Percentiles rank a stretch among this genome's conserved stretches.
Conservation (phyloP, 2,797 vertebrate genomes). For the Philypnodon macrostomus region DNA sequence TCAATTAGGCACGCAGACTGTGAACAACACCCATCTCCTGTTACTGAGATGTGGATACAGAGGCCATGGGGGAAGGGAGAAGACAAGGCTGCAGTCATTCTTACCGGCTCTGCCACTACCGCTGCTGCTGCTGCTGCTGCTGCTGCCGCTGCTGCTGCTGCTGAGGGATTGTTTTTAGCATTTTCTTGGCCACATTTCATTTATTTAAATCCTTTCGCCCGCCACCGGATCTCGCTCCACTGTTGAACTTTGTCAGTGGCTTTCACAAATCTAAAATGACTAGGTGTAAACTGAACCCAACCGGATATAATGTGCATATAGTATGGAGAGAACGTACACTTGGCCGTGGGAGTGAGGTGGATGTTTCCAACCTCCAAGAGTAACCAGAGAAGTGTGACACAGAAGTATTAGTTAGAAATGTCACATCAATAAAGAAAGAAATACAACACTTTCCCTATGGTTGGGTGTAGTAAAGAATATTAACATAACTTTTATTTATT, state of each 20-base stretch:
- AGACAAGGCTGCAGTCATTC: slow-evolving; percentile 50
- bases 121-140: no score
- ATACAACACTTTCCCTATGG: no score
- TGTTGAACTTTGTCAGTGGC: slow-evolving; percentile 31
- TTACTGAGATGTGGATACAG: slow-evolving; percentile 40
- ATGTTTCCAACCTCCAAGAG: no score
- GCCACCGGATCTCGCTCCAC: slow-evolving; percentile 14
- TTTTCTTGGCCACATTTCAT: slow-evolving; percentile 49
- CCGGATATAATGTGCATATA: background rate
- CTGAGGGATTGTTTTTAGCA: slow-evolving; percentile 40
- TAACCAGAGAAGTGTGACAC: no score
- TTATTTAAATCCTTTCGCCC: slow-evolving; percentile 26
- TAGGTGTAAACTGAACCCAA: slow-evolving; percentile 16
- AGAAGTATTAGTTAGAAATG: no score
- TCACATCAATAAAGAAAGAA: no score
- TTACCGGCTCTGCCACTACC: no score
- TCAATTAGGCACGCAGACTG: slow-evolving; percentile 66
- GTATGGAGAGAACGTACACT: no score
- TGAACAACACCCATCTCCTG: slow-evolving; percentile 63
- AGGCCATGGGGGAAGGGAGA: slow-evolving; percentile 59
- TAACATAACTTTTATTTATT: no score
- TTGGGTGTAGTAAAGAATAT: no score
- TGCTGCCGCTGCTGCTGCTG: slow-evolving; percentile 15
- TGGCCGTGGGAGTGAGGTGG: no score
- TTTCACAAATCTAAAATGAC: slow-evolving; percentile 29